Evolutionary conservation across 1,140 invertebrate genomes (phyloP).

Genomic region (Drosophila arawakana): DNA sequence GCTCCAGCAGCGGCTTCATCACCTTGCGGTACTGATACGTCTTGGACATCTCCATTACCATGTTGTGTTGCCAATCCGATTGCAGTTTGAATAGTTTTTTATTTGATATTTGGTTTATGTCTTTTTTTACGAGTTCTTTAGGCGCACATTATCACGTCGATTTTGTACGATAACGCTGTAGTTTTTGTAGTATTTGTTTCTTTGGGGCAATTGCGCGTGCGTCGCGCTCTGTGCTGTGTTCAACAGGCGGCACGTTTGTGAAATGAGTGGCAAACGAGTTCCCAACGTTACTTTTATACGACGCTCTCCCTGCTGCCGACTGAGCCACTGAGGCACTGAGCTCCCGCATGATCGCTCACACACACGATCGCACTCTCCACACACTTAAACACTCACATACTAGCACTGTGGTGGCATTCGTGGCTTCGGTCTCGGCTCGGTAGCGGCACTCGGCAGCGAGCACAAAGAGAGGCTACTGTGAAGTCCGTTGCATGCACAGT

Average conservation of each 20-base stretch:
- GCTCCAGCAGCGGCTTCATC: constrained; percentile 98
- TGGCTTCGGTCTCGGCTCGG: constrained; percentile 65
- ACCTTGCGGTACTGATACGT: constrained; percentile 97
- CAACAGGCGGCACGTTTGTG: constrained; percentile 76
- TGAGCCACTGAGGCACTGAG: constrained; percentile 38
- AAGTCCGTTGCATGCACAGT: constrained; percentile 52
- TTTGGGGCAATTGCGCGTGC: constrained; percentile 55
- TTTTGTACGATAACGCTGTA: constrained; percentile 35
- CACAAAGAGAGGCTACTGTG: constrained; percentile 82
- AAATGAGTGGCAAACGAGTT: constrained; percentile 82
- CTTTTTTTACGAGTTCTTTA: constrained; percentile 40
- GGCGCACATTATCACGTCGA: constrained; percentile 64
- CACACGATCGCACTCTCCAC: constrained; percentile 20
- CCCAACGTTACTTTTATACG: constrained; percentile 77
- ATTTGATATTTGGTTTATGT: constrained; percentile 19
- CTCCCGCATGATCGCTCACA: constrained; percentile 72
- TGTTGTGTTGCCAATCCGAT: constrained; percentile 43
- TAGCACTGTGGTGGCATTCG: constrained; percentile 46
- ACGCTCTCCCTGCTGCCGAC: constrained; percentile 55
- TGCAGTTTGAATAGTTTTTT: constrained; percentile 11
- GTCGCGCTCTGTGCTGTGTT: constrained; percentile 67
- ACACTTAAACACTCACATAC: constrained; percentile 6
- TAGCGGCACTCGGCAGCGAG: constrained; percentile 65
- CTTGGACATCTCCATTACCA: constrained; percentile 87
- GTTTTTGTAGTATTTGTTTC: constrained; percentile 30